These are phyloP conservation scores for Melieria omissa DNA, from an alignment of 2,888 invertebrate genomes.

Conservation along the genomic window DNA sequence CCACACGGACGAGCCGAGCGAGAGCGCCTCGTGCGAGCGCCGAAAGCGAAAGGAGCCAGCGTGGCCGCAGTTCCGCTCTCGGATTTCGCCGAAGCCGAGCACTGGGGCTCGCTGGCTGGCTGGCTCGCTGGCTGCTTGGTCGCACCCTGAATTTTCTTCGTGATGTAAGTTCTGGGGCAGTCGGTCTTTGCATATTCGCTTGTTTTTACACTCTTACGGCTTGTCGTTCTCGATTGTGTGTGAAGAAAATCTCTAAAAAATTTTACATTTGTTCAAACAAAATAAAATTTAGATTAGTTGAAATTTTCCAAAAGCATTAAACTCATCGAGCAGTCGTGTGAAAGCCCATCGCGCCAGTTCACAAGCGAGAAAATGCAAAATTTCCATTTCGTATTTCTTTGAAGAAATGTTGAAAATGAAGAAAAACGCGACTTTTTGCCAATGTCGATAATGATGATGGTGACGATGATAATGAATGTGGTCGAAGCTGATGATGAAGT, in stretches of 20 bases:
- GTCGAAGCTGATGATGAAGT: conserved; percentile 29
- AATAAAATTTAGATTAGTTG: too few species aligned
- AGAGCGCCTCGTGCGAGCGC: background rate
- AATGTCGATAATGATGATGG: too few species aligned
- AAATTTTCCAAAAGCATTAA: too few species aligned
- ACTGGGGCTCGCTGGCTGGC: too few species aligned
- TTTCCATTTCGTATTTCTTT: background rate
- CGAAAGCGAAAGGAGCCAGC: background rate
- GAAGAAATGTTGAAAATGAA: background rate
- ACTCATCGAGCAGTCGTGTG: too few species aligned
- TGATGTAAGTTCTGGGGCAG: conserved; percentile 65
- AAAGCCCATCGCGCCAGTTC: too few species aligned
- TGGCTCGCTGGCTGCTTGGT: conserved; percentile 42
- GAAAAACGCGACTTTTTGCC: conserved; percentile 3
- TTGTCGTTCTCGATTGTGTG: conserved; percentile 42
- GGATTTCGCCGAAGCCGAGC: too few species aligned
- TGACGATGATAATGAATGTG: too few species aligned
- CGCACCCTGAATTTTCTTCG: conserved; percentile 64
- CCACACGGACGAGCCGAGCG: background rate
- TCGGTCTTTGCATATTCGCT: conserved; percentile 62
- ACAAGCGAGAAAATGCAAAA: too few species aligned
- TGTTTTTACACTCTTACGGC: conserved; percentile 50
- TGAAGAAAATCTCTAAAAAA: conserved; percentile 41
- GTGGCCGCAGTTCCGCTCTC: too few species aligned
- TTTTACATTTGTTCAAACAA: background rate